These are phyloP conservation scores for Mobula birostris DNA, from an alignment of 2,113 vertebrate genomes.

Conservation along the genomic window DNA sequence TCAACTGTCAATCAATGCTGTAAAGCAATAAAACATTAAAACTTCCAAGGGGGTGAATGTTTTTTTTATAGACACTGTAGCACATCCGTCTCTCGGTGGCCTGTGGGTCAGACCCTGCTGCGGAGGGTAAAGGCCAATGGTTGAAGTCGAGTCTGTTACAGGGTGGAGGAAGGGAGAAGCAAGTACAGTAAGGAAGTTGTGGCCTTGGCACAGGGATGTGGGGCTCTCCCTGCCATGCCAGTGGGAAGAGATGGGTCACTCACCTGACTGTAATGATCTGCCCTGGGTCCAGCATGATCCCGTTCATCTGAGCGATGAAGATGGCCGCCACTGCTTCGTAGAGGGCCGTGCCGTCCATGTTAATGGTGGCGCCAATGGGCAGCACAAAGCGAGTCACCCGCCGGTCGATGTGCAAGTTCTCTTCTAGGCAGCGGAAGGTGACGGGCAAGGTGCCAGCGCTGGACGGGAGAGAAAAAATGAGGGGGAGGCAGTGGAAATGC, in stretches of 20 bases:
- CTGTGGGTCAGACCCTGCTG: no score
- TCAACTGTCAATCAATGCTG: no score
- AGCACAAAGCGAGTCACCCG: conserved; percentile 71
- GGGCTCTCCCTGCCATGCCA: no score
- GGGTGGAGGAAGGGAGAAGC: no score
- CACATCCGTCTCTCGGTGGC: no score
- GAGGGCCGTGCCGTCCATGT: conserved; percentile 74
- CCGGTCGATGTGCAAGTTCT: conserved; percentile 69
- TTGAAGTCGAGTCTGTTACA: no score
- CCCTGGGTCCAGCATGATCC: conserved; percentile 60
- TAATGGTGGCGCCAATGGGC: conserved; percentile 73
- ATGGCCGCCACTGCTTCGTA: conserved; percentile 76
- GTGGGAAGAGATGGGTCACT: not conserved
- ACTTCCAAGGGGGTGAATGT: no score
- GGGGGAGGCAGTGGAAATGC: conserved; percentile 7
- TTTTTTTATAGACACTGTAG: no score
- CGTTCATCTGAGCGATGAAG: conserved; percentile 77
- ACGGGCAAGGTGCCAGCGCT: conserved; percentile 70
- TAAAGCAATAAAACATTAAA: no score
- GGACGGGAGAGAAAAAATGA: conserved; percentile 21
- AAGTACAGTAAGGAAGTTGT: no score
- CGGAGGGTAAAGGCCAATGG: no score
- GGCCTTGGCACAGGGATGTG: no score
- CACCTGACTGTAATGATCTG: conserved; percentile 73
- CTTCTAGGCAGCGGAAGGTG: conserved; percentile 74